Evolutionary conservation across 2,113 vertebrate species (phyloP), one percentile per base, ranked within the genome.

Genomic region (Cichladusa arquata): DNA sequence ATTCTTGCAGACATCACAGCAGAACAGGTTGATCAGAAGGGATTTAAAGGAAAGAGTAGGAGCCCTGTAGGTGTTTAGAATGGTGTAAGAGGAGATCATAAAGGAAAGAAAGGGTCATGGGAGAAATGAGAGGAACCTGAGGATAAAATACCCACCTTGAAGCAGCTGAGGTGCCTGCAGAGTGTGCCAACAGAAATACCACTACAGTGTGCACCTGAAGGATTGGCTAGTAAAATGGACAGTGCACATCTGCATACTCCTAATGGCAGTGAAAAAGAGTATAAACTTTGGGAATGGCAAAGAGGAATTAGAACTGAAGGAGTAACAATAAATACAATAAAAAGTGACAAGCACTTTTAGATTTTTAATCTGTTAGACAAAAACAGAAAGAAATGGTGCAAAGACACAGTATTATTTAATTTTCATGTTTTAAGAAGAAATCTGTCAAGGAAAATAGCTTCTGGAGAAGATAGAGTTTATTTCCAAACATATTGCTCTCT

Each of bases 61-160:
- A 34, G 12, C 65, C 16, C 13, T 54, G 18, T 29, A 60, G 34
- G 48, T 50, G 9, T 79, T 40, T 34, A 51, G 20, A 70, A 53
- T 0, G 5, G 22, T 9, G 3, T 20, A 45, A 38, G 71, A 65
- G 13, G 14, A 86, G 20, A 71, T 57, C 4, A 44, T 2, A 51
- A n/a, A 70, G 33, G 53, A 87, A 73, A 72, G n/a, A 78, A 84
- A 42, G 3, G 5, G 19, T 50, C 18, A 58, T 33, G 58, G 53
- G 16, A 86, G 44, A 92, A 76, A 64, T 0, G 8, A 14, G 40
- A 77, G 56, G 54, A 38, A 60, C 3, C 8, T 66, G 70, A 90
- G 26, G 20, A 5, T 54, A 29, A 64, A 25, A 11, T 9, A 26
- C 2, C 6, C n/a, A 45, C 0, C 0, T 6, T 57, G n/a, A 82